These are phyloP conservation scores for Mimachlamys varia DNA, from an alignment of 2,888 invertebrate species.

Conservation along the genomic window DNA sequence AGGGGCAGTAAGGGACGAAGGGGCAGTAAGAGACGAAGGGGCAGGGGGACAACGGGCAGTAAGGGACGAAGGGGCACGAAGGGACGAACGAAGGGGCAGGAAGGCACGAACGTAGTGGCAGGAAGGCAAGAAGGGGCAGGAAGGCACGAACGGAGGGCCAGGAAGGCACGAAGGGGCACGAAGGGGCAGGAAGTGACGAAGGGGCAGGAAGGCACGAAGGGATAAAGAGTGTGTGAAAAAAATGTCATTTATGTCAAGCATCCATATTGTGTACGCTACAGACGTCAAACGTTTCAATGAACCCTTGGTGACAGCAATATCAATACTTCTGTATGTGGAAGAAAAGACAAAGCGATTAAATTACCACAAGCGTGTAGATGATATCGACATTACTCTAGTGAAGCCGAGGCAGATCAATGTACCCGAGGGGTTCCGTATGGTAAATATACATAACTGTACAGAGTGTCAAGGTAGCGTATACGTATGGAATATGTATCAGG, in stretches of 20 bases:
- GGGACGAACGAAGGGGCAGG: background rate
- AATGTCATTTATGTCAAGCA: background rate
- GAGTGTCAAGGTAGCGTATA: background rate
- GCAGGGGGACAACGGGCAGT: too few species aligned
- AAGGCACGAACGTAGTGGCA: too few species aligned
- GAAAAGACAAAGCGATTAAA: background rate
- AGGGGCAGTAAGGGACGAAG: background rate
- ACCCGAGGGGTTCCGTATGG: background rate
- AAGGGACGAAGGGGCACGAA: too few species aligned
- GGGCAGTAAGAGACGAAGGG: too few species aligned
- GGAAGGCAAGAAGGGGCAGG: too few species aligned
- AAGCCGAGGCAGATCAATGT: background rate
- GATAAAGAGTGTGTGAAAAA: background rate
- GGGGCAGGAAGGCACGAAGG: background rate
- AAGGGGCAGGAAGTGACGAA: too few species aligned
- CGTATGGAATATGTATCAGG: too few species aligned
- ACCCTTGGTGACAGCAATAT: background rate
- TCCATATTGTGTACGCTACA: background rate
- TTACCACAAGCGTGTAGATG: background rate
- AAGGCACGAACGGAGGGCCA: too few species aligned
- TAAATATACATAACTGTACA: background rate
- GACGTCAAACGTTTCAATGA: background rate
- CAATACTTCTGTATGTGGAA: slow-evolving; percentile 8
- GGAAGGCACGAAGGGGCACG: too few species aligned
- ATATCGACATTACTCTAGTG: background rate